Conservation (phyloP, 2,888 invertebrate species). For the Drosophila hamatofila region DNA sequence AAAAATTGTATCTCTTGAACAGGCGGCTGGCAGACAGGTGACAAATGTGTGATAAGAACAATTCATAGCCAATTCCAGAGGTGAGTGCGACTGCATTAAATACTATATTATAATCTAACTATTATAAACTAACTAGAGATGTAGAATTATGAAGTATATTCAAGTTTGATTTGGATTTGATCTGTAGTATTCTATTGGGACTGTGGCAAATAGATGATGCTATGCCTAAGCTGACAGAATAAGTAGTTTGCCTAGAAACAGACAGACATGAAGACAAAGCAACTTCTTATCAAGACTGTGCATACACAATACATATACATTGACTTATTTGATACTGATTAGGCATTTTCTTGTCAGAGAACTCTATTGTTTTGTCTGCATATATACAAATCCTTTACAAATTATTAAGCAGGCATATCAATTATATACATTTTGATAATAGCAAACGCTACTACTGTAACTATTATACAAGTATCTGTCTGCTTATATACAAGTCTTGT, state of each 20-base stretch:
- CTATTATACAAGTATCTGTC: neutral
- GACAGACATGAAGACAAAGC: neutral
- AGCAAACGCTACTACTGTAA: neutral
- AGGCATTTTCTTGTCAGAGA: neutral
- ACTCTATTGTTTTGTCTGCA: neutral
- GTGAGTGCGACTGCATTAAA: neutral
- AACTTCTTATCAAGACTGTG: neutral
- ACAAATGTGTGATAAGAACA: slow-evolving; percentile 11
- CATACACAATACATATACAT: neutral
- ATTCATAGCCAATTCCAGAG: slow-evolving; percentile 5
- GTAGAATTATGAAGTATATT: neutral
- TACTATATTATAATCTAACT: neutral
- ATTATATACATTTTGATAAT: neutral
- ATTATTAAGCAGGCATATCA: no score
- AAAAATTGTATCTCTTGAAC: neutral
- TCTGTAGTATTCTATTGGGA: neutral
- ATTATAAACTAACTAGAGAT: neutral
- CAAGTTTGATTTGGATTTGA: neutral
- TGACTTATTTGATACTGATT: neutral
- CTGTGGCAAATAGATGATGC: neutral
- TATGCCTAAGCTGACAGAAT: neutral
- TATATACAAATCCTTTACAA: neutral
- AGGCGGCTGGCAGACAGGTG: neutral
- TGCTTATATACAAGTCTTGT: neutral
- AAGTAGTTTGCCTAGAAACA: neutral